Conservation (phyloP, 2,888 invertebrate genomes). For the Synanthedon vespiformis region DNA sequence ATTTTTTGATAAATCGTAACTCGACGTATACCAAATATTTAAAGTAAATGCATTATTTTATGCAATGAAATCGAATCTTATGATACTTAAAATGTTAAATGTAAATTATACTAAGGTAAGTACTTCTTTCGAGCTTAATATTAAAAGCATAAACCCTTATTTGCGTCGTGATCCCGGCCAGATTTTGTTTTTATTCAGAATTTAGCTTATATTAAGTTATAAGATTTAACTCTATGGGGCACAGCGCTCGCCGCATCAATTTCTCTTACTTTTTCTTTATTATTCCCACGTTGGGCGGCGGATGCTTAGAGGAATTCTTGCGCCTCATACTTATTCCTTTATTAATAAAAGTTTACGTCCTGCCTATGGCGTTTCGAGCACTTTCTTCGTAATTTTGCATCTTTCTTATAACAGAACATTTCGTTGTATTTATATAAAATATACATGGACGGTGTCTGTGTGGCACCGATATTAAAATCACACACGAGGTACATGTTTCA, state of each 20-base stretch:
- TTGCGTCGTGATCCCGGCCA: background rate
- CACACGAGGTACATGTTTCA: slow-evolving; percentile 1
- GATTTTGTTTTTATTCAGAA: background rate
- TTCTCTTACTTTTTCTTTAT: slow-evolving; percentile 41
- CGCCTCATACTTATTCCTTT: slow-evolving; percentile 46
- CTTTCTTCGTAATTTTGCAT: slow-evolving; percentile 3
- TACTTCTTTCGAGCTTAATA: background rate
- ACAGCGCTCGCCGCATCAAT: slow-evolving; percentile 39
- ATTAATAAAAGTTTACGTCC: slow-evolving; percentile 54
- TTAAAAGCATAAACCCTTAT: background rate
- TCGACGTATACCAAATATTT: too few species aligned
- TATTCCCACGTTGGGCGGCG: slow-evolving; percentile 34
- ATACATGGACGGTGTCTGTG: too few species aligned
- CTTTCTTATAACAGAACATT: background rate
- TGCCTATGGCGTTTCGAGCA: slow-evolving; percentile 19
- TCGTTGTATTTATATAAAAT: background rate
- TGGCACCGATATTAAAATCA: background rate
- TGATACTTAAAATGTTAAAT: too few species aligned
- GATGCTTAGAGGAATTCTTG: slow-evolving; percentile 38
- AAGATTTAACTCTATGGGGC: slow-evolving; percentile 15
- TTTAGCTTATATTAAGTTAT: background rate
- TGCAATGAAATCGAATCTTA: too few species aligned
- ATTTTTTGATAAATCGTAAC: background rate
- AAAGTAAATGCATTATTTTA: too few species aligned
- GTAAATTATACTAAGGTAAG: too few species aligned